Percentiles rank a stretch among this genome's conserved stretches.
These are phyloP conservation scores for Boloria selene DNA, from an alignment of 2,888 invertebrate species.

Conservation along the genomic window DNA sequence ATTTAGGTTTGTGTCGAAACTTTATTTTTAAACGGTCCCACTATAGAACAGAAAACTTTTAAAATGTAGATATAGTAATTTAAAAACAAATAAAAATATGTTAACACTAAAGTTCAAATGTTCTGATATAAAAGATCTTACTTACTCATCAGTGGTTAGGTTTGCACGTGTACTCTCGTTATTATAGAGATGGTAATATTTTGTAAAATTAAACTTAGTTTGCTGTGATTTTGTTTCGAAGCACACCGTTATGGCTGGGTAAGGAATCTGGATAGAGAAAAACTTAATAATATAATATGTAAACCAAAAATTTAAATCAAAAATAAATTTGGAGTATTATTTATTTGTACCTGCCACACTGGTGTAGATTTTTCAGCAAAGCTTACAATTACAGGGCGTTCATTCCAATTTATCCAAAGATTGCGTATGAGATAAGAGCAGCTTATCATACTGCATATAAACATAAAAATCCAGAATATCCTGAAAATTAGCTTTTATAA, in stretches of 20 bases:
- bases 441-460: slow-evolving; percentile 82
- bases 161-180: slow-evolving; percentile 52
- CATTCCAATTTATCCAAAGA: slow-evolving; percentile 87
- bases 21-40: too few relatives aligned
- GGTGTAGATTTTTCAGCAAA: slow-evolving; percentile 88
- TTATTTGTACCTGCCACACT: slow-evolving; percentile 80
- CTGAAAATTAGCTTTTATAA: slow-evolving; percentile 60
- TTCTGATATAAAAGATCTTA: slow-evolving; percentile 30
- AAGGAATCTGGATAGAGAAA: slow-evolving; percentile 76
- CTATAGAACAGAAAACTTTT: too few relatives aligned
- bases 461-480: slow-evolving; percentile 85
- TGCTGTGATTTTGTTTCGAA: slow-evolving; percentile 86
- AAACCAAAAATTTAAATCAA: not conserved
- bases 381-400: slow-evolving; percentile 87
- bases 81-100: too few relatives aligned
- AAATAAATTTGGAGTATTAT: not conserved
- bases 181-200: slow-evolving; percentile 70
- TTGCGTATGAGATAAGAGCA: slow-evolving; percentile 83
- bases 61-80: too few relatives aligned
- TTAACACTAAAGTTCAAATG: too few relatives aligned
- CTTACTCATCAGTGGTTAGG: slow-evolving; percentile 82
- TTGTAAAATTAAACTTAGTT: slow-evolving; percentile 84
- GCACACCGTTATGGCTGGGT: slow-evolving; percentile 85
- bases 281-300: not conserved
- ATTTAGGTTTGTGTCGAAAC: too few relatives aligned